Percentiles rank a stretch among this genome's conserved stretches.
Evolutionary conservation across 2,797 vertebrate species (phyloP).

Genomic region (Erethizon dorsatum): DNA sequence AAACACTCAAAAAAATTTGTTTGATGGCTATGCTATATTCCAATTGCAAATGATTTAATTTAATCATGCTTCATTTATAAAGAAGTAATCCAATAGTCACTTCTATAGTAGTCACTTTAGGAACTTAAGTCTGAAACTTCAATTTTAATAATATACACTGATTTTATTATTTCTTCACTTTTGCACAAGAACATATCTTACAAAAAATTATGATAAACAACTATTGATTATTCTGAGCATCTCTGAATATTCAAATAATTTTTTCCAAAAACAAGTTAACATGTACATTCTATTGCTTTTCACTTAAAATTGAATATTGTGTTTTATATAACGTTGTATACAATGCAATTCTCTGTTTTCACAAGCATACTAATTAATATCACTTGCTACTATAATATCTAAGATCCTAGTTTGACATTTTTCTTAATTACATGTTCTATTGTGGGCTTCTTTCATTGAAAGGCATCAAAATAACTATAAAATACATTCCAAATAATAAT

Average conservation of each 20-base stretch:
- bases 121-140: background rate
- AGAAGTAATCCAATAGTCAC: background rate
- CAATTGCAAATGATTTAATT: slow-evolving; percentile 24
- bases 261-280: background rate
- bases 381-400: background rate
- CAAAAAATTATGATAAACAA: slow-evolving; percentile 1
- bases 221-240: background rate
- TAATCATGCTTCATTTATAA: background rate
- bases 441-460: background rate
- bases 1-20: background rate
- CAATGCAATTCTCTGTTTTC: background rate
- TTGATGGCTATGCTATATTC: background rate
- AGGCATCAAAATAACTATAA: background rate
- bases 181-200: background rate
- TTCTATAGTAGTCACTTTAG: background rate
- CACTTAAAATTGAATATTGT: background rate
- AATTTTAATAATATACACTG: background rate
- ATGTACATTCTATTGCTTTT: background rate
- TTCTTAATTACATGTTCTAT: background rate
- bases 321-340: background rate
- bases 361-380: background rate
- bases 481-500: slow-evolving; percentile 52
- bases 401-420: background rate
- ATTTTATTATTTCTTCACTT: slow-evolving; percentile 55
- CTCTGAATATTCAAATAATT: slow-evolving; percentile 11